Conservation (phyloP, 2,797 vertebrate species). For the Dendrocincla tyrannina region DNA sequence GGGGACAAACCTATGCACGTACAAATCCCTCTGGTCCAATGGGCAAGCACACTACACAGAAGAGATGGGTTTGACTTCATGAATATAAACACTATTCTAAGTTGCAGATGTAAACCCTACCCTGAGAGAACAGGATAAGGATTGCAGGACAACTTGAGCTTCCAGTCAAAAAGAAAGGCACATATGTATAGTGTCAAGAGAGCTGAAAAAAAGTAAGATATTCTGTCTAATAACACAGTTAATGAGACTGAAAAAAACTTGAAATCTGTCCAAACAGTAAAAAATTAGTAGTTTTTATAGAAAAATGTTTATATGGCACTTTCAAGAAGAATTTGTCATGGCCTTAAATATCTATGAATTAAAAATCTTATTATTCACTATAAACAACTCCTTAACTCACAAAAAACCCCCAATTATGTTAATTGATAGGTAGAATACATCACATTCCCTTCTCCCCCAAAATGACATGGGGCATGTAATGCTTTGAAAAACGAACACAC, state of each 20-base stretch:
- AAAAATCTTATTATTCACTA: neutral
- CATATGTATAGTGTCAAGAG: neutral
- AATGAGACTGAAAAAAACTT: neutral
- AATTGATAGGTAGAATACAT: neutral
- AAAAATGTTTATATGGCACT: neutral
- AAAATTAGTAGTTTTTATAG: accelerated
- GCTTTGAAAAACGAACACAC: neutral
- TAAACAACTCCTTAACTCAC: neutral
- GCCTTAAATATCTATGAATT: neutral
- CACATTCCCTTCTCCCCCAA: neutral
- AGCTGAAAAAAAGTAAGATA: neutral
- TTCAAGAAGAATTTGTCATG: neutral
- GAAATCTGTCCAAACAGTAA: neutral
- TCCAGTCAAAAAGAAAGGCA: neutral
- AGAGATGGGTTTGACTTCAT: neutral
- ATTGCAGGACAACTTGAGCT: neutral
- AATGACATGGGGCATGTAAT: neutral
- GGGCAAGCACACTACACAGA: neutral
- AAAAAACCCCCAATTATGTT: accelerated
- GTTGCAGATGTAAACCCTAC: neutral
- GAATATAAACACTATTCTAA: neutral
- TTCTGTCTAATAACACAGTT: neutral
- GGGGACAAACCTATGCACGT: neutral
- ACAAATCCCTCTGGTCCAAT: neutral
- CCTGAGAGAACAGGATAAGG: neutral